Conservation (phyloP, 2,797 vertebrate genomes). For the Xiphorhynchus erythropygius region DNA sequence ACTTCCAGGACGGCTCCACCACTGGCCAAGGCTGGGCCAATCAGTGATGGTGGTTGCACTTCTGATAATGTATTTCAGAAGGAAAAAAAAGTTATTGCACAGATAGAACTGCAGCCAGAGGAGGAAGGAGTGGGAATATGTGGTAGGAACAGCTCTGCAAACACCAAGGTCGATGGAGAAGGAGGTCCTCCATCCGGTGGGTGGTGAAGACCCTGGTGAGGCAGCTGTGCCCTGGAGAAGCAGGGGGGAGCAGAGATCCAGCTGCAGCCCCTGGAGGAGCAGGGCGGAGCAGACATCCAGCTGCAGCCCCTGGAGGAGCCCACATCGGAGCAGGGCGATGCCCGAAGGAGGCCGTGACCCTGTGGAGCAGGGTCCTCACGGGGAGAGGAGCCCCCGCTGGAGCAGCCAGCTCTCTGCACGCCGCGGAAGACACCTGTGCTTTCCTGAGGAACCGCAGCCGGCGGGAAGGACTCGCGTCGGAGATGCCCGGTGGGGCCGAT, state of each 20-base stretch:
- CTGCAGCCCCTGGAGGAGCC: not conserved
- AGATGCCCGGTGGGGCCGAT: not conserved
- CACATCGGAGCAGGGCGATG: too few species aligned
- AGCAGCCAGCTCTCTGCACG: not conserved
- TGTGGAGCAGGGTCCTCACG: not conserved
- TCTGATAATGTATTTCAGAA: not conserved
- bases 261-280: too few species aligned
- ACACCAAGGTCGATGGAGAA: too few species aligned
- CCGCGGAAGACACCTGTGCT: not conserved
- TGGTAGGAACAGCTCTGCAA: not conserved
- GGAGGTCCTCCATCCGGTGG: too few species aligned
- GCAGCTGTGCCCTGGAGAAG: too few species aligned
- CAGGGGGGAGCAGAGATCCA: too few species aligned
- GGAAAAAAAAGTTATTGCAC: not conserved
- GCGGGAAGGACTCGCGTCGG: rapidly evolving
- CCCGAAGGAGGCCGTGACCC: not conserved
- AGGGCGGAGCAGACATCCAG: too few species aligned
- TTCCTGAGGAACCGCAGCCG: not conserved
- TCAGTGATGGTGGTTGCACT: not conserved
- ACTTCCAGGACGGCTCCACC: not conserved
- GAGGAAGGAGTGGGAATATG: not conserved
- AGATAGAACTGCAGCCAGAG: not conserved
- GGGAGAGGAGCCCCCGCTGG: too few species aligned
- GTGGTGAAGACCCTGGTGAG: too few species aligned
- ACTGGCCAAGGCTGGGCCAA: not conserved